These are phyloP conservation scores for Arothron firmamentum DNA, from an alignment of 2,113 vertebrate species.

Conservation along the genomic window DNA sequence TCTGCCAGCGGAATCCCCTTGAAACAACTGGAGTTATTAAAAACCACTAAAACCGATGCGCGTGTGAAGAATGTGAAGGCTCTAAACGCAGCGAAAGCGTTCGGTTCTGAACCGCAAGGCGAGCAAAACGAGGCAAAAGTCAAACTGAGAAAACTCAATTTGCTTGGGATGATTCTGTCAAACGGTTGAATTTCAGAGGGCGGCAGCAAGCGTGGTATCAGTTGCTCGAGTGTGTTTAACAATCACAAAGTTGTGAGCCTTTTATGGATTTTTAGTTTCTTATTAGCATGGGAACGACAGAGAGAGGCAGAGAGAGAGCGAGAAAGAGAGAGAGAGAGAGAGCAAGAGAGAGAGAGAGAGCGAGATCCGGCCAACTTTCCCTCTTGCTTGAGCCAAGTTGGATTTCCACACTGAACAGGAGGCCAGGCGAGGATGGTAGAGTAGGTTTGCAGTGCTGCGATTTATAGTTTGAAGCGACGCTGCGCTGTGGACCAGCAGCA, in stretches of 20 bases:
- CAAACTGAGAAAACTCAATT: slow-evolving; percentile 1
- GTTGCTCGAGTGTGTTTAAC: neutral
- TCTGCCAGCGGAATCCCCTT: neutral
- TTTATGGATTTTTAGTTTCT: slow-evolving; percentile 17
- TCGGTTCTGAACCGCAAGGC: neutral
- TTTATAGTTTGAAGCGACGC: slow-evolving; percentile 29
- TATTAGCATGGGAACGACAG: slow-evolving; percentile 22
- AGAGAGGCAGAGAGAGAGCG: slow-evolving; percentile 19
- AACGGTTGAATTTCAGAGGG: neutral
- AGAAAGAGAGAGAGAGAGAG: slow-evolving; percentile 20
- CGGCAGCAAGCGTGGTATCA: neutral
- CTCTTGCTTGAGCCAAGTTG: slow-evolving; percentile 32
- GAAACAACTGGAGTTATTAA: too few species aligned
- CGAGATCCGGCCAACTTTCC: slow-evolving; percentile 23
- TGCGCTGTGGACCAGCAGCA: slow-evolving; percentile 5
- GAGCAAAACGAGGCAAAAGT: neutral
- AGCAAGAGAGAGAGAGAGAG: slow-evolving; percentile 10
- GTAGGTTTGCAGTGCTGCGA: slow-evolving; percentile 21
- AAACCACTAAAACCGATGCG: too few species aligned
- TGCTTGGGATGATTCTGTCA: neutral
- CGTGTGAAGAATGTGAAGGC: too few species aligned
- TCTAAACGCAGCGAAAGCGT: too few species aligned
- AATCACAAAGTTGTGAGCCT: slow-evolving; percentile 19
- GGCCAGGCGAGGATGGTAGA: slow-evolving; percentile 21
- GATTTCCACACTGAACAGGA: slow-evolving; percentile 24